phyloP scores from a whole-genome alignment of 2,888 invertebrate genomes.

The Spicauda simplicius region DNA sequence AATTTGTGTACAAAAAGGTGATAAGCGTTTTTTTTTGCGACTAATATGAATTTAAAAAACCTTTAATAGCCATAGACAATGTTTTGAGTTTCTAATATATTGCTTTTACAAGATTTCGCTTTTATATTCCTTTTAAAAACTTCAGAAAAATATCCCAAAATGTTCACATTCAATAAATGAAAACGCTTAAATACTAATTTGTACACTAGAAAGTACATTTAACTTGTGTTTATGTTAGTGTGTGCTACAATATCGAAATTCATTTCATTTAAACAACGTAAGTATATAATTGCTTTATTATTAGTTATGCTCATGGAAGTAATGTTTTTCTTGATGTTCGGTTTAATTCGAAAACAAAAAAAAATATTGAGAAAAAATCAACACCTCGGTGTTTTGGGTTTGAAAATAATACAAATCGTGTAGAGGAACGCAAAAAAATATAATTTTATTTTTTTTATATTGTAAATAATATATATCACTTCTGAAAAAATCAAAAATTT shows the following conservation, averaged over 20 bases:
- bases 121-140: background rate
- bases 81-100: background rate
- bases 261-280: conserved; percentile 65
- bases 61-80: background rate
- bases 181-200: conserved; percentile 27
- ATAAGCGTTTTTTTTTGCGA: conserved; percentile 16
- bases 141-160: too few species aligned
- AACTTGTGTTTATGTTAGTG: conserved; percentile 58
- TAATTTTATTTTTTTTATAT: background rate
- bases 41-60: too few species aligned
- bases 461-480: conserved; percentile 3
- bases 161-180: too few species aligned
- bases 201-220: conserved; percentile 37
- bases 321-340: conserved; percentile 47
- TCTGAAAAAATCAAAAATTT: conserved; percentile 15
- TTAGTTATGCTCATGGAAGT: conserved; percentile 48
- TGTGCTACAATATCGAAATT: conserved; percentile 74
- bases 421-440: conserved; percentile 21
- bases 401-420: conserved; percentile 41
- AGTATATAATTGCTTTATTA: conserved; percentile 69
- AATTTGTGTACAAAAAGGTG: conserved; percentile 41
- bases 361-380: conserved; percentile 6
- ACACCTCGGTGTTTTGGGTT: conserved; percentile 46
- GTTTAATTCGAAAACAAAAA: conserved; percentile 51
- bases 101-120: background rate